Evolutionary conservation across 2,113 vertebrate genomes (phyloP).

Genomic region (Ophthalmolycus amberensis): DNA sequence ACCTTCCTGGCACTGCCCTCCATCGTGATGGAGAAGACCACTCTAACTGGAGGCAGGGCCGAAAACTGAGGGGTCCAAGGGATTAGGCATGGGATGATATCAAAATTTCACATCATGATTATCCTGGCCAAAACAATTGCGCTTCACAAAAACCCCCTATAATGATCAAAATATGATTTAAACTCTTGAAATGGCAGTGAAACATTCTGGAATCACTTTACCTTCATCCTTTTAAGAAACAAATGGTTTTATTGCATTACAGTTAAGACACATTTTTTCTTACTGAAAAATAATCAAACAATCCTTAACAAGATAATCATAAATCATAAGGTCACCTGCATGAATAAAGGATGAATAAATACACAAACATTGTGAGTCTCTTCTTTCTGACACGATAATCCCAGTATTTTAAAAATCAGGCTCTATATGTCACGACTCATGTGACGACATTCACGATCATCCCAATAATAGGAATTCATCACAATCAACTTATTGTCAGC

Average conservation of each 20-base stretch:
- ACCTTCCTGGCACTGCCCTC: slow-evolving; percentile 97
- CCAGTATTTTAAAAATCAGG: background rate
- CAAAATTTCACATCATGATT: background rate
- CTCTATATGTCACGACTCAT: too few species aligned
- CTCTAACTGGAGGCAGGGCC: slow-evolving; percentile 93
- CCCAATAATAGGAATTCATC: too few species aligned
- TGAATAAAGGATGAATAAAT: background rate
- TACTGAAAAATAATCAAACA: too few species aligned
- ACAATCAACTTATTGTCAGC: background rate
- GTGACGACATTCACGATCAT: too few species aligned
- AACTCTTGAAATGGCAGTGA: background rate
- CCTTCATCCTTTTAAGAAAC: background rate
- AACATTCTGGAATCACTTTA: background rate
- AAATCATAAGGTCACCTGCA: background rate
- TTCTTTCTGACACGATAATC: background rate
- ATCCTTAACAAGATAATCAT: too few species aligned
- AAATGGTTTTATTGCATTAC: too few species aligned
- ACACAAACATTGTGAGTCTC: background rate
- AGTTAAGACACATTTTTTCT: too few species aligned
- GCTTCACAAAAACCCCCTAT: background rate
- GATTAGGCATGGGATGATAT: background rate
- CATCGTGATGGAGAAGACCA: slow-evolving; percentile 97
- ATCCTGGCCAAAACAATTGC: background rate
- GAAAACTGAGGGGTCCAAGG: slow-evolving; percentile 87
- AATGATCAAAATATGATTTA: background rate